Evolutionary conservation across 2,888 invertebrate species (phyloP).

Genomic region (Pilophorus perplexus): DNA sequence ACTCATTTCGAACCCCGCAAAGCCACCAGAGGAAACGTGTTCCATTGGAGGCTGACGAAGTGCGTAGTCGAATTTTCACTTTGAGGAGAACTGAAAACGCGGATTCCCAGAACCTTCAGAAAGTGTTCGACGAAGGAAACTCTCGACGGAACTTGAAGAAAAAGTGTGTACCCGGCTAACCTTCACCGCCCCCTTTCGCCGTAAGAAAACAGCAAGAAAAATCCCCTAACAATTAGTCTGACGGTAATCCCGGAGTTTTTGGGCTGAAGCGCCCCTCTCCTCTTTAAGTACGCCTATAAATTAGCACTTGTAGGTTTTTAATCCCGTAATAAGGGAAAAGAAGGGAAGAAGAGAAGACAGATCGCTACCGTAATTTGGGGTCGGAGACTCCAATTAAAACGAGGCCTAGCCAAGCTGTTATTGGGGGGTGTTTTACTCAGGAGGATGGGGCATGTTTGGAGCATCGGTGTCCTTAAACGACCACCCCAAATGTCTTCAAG

Average conservation of each 20-base stretch:
- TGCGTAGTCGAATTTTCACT: too few species aligned
- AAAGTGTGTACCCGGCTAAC: too few species aligned
- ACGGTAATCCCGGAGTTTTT: slow-evolving; percentile 35
- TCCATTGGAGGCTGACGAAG: too few species aligned
- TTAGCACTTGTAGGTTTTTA: slow-evolving; percentile 47
- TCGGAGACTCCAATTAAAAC: slow-evolving; percentile 44
- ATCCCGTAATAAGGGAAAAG: slow-evolving; percentile 45
- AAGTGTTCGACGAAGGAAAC: too few species aligned
- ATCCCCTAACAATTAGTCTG: slow-evolving; percentile 42
- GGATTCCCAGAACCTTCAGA: too few species aligned
- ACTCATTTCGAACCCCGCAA: too few species aligned
- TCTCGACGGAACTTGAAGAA: too few species aligned
- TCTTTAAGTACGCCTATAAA: slow-evolving; percentile 45
- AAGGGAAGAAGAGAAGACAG: slow-evolving; percentile 42
- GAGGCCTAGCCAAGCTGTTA: slow-evolving; percentile 38
- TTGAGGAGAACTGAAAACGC: too few species aligned
- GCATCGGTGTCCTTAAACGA: slow-evolving; percentile 45
- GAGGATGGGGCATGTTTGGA: slow-evolving; percentile 38
- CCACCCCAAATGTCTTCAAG: slow-evolving; percentile 43
- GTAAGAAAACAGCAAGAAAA: slow-evolving; percentile 39
- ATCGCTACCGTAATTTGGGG: slow-evolving; percentile 44
- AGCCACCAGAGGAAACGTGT: too few species aligned
- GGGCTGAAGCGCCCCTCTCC: too few species aligned
- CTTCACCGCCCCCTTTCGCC: too few species aligned
- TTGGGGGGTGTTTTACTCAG: too few species aligned